These are phyloP conservation scores for Psophia crepitans DNA, from an alignment of 2,113 vertebrate genomes.

Conservation along the genomic window DNA sequence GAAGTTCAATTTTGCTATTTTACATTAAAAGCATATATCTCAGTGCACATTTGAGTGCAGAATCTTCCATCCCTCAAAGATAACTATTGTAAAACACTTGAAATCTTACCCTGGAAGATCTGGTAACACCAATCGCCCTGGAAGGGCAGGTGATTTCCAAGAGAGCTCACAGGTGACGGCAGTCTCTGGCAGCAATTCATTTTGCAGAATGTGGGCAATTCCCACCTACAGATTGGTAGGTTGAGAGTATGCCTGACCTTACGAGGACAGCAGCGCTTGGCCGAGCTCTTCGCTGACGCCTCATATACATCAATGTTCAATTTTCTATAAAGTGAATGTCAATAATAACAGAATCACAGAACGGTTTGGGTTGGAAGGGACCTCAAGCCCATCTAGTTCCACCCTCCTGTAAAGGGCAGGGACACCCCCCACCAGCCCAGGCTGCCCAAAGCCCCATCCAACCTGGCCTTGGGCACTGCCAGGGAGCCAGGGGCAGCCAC, in stretches of 20 bases:
- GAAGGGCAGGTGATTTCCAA: neutral
- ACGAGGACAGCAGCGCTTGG: neutral
- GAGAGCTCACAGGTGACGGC: neutral
- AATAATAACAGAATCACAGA: too few species aligned
- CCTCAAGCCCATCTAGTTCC: too few species aligned
- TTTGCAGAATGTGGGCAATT: neutral
- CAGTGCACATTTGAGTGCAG: neutral
- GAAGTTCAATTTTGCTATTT: neutral
- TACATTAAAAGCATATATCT: rapidly evolving
- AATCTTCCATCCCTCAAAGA: neutral
- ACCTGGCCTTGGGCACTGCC: too few species aligned
- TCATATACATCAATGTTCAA: neutral
- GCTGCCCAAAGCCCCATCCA: too few species aligned
- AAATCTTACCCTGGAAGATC: neutral
- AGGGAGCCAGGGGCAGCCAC: too few species aligned
- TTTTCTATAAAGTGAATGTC: neutral
- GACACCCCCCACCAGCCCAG: too few species aligned
- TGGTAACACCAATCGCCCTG: neutral
- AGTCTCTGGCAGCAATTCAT: neutral
- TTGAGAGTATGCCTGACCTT: neutral
- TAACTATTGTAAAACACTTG: neutral
- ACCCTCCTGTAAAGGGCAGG: too few species aligned
- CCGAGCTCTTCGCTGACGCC: rapidly evolving
- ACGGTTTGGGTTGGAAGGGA: too few species aligned
- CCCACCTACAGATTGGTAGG: too few species aligned